A percentile compares a stretch with the other conserved stretches of the same genome.
Evolutionary conservation across 2,113 vertebrate genomes (phyloP).

Genomic region (Proterorhinus semilunaris): DNA sequence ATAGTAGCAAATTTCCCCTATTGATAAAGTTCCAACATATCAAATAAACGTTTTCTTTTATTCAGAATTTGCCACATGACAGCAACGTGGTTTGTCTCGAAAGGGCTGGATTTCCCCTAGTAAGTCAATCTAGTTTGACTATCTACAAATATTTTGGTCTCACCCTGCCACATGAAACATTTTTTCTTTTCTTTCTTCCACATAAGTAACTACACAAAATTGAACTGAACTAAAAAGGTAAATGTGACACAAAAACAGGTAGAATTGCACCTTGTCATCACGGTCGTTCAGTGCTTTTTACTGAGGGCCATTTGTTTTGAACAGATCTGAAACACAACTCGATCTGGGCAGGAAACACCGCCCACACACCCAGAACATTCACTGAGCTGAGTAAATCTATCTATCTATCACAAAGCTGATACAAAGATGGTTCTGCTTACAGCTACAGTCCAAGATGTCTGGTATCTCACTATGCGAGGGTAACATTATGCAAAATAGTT

Average conservation of each 20-base stretch:
- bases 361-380: constrained; percentile 2
- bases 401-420: neutral
- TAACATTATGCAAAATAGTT: neutral
- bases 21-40: neutral
- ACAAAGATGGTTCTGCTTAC: neutral
- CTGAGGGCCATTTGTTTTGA: neutral
- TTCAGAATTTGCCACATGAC: neutral
- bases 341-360: neutral
- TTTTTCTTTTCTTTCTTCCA: neutral
- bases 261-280: neutral
- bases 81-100: neutral
- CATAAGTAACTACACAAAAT: neutral
- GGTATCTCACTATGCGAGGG: neutral
- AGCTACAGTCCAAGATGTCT: neutral
- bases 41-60: neutral
- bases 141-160: neutral
- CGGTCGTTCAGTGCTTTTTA: neutral
- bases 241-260: neutral
- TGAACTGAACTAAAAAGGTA: neutral
- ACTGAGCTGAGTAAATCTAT: neutral
- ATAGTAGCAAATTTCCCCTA: neutral
- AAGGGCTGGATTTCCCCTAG: neutral
- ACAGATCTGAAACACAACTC: constrained; percentile 5
- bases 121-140: neutral
- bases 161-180: neutral